These are phyloP conservation scores for Hirtodrosophila confusa DNA, from an alignment of 2,888 invertebrate species.

Conservation along the genomic window DNA sequence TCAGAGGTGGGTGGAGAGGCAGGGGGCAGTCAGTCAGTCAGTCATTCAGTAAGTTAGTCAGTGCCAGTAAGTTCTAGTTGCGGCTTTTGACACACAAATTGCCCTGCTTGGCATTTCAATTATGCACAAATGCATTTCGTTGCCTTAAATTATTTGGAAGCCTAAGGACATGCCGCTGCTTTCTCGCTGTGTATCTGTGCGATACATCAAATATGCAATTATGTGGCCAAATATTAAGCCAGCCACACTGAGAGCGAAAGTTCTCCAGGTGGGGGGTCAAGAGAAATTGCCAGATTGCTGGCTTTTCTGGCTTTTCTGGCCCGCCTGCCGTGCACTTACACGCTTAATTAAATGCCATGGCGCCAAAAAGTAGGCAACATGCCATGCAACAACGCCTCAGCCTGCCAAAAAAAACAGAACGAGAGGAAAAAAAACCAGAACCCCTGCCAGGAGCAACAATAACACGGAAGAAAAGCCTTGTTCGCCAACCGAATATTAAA, in stretches of 20 bases:
- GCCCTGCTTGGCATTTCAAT: conserved; percentile 45
- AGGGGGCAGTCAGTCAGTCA: too few species aligned
- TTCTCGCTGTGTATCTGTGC: conserved; percentile 17
- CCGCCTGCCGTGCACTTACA: conserved; percentile 64
- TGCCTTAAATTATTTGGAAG: conserved; percentile 7
- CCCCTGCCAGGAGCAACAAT: background rate
- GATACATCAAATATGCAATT: conserved; percentile 56
- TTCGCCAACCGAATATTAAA: too few species aligned
- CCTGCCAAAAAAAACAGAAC: conserved; percentile 19
- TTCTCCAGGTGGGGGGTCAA: background rate
- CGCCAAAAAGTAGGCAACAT: conserved; percentile 64
- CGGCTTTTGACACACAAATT: conserved; percentile 33
- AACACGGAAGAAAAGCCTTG: background rate
- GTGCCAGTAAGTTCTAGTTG: background rate
- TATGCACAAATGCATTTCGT: conserved; percentile 47
- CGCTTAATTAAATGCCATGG: conserved; percentile 71
- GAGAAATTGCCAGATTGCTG: conserved; percentile 23
- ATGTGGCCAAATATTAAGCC: conserved; percentile 40
- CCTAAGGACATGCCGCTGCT: too few species aligned
- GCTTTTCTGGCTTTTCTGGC: conserved; percentile 14
- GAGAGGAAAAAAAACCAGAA: background rate
- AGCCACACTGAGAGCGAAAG: background rate
- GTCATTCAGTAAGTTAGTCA: too few species aligned
- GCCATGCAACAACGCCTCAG: conserved; percentile 57
- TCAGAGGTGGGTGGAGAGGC: too few species aligned